Base-by-base conservation (phyloP, 2,113 vertebrate genomes). In the Pontoporia blainvillei region DNA sequence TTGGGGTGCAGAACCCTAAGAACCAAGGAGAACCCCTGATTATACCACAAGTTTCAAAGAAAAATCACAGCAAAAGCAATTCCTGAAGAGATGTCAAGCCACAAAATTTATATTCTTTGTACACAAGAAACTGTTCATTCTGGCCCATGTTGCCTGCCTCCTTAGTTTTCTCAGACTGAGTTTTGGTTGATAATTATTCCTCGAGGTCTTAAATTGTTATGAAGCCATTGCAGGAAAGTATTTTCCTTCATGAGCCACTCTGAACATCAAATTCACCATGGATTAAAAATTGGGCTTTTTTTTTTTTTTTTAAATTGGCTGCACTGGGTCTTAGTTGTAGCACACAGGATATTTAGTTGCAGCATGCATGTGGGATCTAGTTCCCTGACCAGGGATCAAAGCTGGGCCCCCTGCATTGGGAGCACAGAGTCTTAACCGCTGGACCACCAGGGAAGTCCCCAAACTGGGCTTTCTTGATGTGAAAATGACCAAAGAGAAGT, bases 11-110 rank as follows among this genome's bases (percentile, higher is more conserved):
- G 36, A 95, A 89, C 15, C 44, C 44, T 46, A 46, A 46, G 44
- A 46, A 46, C 10, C 44, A 46, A 46, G 44, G 44, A 46, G 44
- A 46, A 46, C 44, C 10, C 79, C 88, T 88, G 34, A 86, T 52
- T 81, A 57, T 66, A 82, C 6, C 29, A 79, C 59, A 72, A 21
- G 8, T 85, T 89, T 93, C 82, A 88, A 81, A 91, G 59, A 75
- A 79, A 96, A 94, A 72, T 69, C 39, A 90, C 2, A 90, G 41
- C 34, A 69, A 95, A 88, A 90, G 34, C 69, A 86, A 91, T 86
- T 44, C 78, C 46, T 73, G 14, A 41, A 87, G 31, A 86, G 84
- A 83, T 44, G 18, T 91, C 39, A 41, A 36, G 34, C 72, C 52
- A 89, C 66, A 89, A 75, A 76, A 52, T 49, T 76, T 76, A 71